Percentiles rank a stretch among this genome's conserved stretches.
Conservation (phyloP, 2,113 vertebrate genomes). For the Fulica atra region DNA sequence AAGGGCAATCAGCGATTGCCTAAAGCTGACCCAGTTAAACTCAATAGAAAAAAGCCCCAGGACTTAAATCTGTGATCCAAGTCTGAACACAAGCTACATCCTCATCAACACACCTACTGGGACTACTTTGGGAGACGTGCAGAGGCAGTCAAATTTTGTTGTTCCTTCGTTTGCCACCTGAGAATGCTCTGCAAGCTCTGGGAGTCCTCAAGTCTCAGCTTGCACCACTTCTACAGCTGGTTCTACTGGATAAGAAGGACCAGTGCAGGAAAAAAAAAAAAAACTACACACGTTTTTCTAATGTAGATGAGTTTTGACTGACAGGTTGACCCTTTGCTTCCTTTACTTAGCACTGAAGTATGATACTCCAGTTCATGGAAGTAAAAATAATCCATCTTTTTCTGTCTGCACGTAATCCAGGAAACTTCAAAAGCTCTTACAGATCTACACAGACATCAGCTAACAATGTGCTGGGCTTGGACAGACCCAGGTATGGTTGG, state of each 20-base stretch:
- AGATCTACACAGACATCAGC: not conserved
- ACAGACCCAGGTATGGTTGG: not conserved
- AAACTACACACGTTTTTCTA: not conserved
- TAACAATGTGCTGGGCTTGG: not conserved
- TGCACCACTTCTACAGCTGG: not conserved
- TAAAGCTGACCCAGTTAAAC: not conserved
- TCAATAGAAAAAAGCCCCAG: not conserved
- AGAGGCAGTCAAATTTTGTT: not conserved
- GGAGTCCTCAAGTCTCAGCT: not conserved
- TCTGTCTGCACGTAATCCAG: not conserved
- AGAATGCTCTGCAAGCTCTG: not conserved
- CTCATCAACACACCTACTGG: fast-evolving
- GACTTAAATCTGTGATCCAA: not conserved
- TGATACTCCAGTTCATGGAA: not conserved
- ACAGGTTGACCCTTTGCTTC: slow-evolving; percentile 36
- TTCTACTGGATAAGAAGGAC: not conserved
- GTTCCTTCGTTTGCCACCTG: not conserved
- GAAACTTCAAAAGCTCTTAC: slow-evolving; percentile 18
- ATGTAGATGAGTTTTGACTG: slow-evolving; percentile 36
- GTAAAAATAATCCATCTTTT: slow-evolving; percentile 33
- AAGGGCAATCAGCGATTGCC: not conserved
- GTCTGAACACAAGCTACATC: not conserved
- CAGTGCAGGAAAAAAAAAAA: not conserved
- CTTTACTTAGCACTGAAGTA: slow-evolving; percentile 5
- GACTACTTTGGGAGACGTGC: not conserved